These are phyloP conservation scores for Arrhopalites spinosus DNA, from an alignment of 2,888 invertebrate genomes.

Conservation along the genomic window DNA sequence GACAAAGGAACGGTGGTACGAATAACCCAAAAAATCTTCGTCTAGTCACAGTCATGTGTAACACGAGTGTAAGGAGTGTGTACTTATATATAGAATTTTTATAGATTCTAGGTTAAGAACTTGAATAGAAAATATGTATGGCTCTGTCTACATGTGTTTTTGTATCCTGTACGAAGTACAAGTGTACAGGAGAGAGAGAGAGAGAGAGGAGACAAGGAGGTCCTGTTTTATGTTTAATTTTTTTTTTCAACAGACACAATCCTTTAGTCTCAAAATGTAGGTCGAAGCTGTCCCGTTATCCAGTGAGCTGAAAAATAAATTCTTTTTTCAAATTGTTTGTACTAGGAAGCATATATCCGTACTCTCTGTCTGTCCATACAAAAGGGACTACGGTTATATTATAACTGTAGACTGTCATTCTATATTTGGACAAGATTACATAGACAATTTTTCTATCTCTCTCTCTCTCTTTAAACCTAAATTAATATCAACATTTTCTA, in stretches of 20 bases:
- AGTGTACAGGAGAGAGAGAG: background rate
- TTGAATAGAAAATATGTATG: too few relatives aligned
- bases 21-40: too few relatives aligned
- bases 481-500: too few relatives aligned
- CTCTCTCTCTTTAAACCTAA: background rate
- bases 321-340: background rate
- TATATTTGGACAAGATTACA: background rate
- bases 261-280: slow-evolving; percentile 10
- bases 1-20: too few relatives aligned
- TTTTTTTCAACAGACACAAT: slow-evolving; percentile 7
- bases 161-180: background rate
- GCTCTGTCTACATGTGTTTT: background rate
- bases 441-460: too few relatives aligned
- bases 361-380: background rate
- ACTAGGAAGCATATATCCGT: background rate
- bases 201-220: background rate
- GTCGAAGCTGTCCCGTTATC: slow-evolving; percentile 30
- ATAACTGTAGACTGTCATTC: background rate
- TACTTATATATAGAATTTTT: background rate
- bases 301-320: slow-evolving; percentile 10
- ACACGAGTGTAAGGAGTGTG: background rate
- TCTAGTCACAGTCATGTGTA: background rate
- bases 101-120: slow-evolving; percentile 16
- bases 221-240: background rate
- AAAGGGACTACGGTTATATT: background rate